A percentile compares a stretch with the other conserved stretches of the same genome.
Evolutionary conservation across 2,888 invertebrate genomes (phyloP).

Genomic region (Habrosyne pyritoides): DNA sequence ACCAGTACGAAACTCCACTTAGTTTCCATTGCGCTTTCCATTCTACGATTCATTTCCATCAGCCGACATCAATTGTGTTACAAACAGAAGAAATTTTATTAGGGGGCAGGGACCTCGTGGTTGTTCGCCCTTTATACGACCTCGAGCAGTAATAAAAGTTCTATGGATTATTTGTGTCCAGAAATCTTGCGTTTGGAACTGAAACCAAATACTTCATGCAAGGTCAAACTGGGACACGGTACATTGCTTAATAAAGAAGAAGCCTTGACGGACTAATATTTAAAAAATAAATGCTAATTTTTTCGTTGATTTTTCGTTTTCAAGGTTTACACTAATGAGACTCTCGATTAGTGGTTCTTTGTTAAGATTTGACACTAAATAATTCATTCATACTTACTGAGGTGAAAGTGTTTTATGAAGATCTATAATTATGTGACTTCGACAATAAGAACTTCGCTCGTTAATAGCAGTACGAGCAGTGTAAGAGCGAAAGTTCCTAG

Average conservation of each 20-base stretch:
- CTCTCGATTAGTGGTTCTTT: constrained; percentile 2
- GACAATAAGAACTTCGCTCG: not conserved
- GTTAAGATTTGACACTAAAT: not conserved
- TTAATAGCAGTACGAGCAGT: not conserved
- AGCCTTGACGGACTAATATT: not conserved
- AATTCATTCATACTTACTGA: not conserved
- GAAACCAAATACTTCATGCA: not conserved
- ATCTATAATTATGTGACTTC: no score
- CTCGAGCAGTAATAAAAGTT: not conserved
- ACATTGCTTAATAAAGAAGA: not conserved
- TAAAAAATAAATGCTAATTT: not conserved
- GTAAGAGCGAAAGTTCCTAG: not conserved
- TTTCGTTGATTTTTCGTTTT: not conserved
- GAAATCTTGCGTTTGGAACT: not conserved
- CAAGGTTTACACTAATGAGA: constrained; percentile 9
- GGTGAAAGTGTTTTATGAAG: constrained; percentile 1
- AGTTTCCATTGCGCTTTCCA: not conserved
- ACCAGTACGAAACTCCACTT: not conserved
- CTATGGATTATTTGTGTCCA: not conserved
- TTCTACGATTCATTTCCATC: not conserved
- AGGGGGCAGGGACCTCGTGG: not conserved
- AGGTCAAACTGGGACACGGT: not conserved
- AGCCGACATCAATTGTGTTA: not conserved
- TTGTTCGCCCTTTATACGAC: not conserved
- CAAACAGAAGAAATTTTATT: not conserved